A percentile compares a stretch with the other conserved stretches of the same genome.
Evolutionary conservation across 2,888 invertebrate genomes (phyloP).

Genomic region (Octonoba sinensis): DNA sequence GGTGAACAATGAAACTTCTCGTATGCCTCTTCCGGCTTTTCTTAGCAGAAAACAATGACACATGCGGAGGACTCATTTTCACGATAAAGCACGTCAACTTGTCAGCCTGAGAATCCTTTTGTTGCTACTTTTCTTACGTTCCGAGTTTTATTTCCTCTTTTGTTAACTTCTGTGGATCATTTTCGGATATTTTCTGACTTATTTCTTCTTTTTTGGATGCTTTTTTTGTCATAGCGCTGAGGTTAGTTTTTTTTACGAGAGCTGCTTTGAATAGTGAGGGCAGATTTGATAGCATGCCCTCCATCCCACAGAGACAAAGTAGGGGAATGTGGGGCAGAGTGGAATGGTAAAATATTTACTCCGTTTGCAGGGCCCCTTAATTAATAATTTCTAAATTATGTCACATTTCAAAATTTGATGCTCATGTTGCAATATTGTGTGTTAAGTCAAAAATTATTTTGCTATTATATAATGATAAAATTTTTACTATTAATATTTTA

Average conservation of each 20-base stretch:
- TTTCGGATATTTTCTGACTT: no score
- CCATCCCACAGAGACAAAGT: neutral
- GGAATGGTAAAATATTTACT: no score
- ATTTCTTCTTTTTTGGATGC: neutral
- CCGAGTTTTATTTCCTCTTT: neutral
- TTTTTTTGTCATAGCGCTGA: no score
- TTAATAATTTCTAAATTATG: no score
- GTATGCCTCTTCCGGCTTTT: conserved; percentile 27
- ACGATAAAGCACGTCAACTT: conserved; percentile 7
- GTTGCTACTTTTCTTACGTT: conserved; percentile 3
- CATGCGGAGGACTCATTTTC: neutral
- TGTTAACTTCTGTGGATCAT: neutral
- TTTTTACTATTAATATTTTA: no score
- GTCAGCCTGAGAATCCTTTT: conserved; percentile 10
- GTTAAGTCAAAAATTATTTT: no score
- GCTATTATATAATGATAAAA: no score
- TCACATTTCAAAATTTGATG: no score
- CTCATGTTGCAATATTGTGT: no score
- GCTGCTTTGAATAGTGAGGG: conserved; percentile 12
- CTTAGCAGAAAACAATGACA: conserved; percentile 2
- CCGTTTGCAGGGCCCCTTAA: no score
- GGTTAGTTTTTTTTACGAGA: neutral
- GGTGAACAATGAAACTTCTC: neutral
- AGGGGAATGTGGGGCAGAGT: neutral
- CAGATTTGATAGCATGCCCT: neutral